Evolutionary conservation across 2,797 vertebrate species (phyloP).

Genomic region (Cygnus olor): DNA sequence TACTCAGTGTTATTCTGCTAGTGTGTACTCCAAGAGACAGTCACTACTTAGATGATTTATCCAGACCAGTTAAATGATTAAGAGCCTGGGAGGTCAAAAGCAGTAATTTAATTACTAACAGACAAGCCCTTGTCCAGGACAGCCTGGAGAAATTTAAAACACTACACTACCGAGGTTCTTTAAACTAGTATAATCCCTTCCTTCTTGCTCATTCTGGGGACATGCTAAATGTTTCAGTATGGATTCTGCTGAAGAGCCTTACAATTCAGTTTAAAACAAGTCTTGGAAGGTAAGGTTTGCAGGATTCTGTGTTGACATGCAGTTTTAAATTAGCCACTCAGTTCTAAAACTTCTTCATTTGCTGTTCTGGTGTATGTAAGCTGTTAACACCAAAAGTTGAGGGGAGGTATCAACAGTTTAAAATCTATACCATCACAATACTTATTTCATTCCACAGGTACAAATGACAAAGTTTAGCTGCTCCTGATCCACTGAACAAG

Average conservation of each 20-base stretch:
- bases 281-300: neutral
- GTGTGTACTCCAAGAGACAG: neutral
- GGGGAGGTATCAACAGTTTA: neutral
- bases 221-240: neutral
- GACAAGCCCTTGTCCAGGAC: neutral
- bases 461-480: neutral
- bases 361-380: neutral
- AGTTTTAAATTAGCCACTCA: neutral
- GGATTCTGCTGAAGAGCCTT: neutral
- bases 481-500: neutral
- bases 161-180: neutral
- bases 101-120: constrained; percentile 31
- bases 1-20: neutral
- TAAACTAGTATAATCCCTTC: neutral
- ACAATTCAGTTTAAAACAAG: neutral
- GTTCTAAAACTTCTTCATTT: neutral
- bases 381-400: neutral
- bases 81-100: neutral
- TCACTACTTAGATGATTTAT: neutral
- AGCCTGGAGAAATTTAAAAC: neutral
- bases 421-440: neutral
- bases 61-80: neutral
- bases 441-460: neutral
- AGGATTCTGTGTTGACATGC: neutral
- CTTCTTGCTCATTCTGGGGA: neutral